phyloP scores from a whole-genome alignment of 2,113 vertebrate genomes.

The Merops nubicus region DNA sequence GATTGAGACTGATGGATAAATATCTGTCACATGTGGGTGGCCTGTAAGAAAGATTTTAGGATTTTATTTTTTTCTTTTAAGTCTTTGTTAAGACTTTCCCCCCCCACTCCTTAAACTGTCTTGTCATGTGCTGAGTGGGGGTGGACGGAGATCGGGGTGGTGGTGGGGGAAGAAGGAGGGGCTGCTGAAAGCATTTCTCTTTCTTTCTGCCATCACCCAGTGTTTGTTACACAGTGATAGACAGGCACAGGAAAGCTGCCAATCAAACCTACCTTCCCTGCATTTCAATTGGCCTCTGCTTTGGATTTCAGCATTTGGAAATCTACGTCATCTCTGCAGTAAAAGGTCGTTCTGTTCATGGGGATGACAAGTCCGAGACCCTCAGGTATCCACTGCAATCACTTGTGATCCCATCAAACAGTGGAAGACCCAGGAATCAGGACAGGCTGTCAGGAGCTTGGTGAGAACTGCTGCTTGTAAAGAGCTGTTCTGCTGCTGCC shows the following conservation, averaged over 20 bases:
- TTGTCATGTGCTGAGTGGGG: conserved; percentile 79
- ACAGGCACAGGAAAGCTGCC: conserved; percentile 83
- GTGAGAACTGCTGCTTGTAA: conserved; percentile 37
- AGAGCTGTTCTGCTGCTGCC: not conserved
- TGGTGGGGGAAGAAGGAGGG: conserved; percentile 19
- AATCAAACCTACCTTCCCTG: conserved; percentile 81
- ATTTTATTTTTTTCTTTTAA: not conserved
- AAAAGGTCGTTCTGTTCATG: conserved; percentile 57
- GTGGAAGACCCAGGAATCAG: conserved; percentile 37
- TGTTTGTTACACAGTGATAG: conserved; percentile 83
- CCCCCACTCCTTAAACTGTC: conserved; percentile 39
- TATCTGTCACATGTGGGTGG: conserved; percentile 75
- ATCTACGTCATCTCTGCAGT: conserved; percentile 70
- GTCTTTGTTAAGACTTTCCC: conserved; percentile 73
- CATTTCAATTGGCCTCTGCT: conserved; percentile 78
- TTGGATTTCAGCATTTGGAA: conserved; percentile 74
- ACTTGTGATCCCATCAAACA: conserved; percentile 54
- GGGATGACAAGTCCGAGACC: conserved; percentile 59
- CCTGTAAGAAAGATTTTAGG: conserved; percentile 72
- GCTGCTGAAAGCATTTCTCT: conserved; percentile 80
- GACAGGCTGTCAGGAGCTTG: conserved; percentile 34
- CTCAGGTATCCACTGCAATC: conserved; percentile 50
- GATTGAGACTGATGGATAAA: conserved; percentile 70
- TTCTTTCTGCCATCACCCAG: conserved; percentile 78
- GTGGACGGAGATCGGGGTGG: conserved; percentile 67